phyloP scores from a whole-genome alignment of 2,113 vertebrate species.

The Hepsetus odoe region DNA sequence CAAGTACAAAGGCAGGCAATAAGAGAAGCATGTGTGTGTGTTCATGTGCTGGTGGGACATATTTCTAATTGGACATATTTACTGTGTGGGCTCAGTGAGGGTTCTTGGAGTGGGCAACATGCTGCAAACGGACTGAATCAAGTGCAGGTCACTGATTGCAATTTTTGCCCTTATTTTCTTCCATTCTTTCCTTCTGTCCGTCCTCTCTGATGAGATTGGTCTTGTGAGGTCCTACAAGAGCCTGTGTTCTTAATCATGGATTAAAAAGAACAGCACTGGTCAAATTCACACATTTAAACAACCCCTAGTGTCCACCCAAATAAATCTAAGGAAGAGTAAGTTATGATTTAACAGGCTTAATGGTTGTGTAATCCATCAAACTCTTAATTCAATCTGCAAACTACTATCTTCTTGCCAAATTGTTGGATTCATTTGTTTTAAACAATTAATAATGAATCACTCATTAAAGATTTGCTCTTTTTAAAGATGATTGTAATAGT shows the following conservation, averaged over 20 bases:
- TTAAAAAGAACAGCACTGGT: background rate
- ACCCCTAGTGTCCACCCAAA: background rate
- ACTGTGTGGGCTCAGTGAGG: conserved; percentile 51
- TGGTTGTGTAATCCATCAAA: conserved; percentile 21
- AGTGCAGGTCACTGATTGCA: conserved; percentile 61
- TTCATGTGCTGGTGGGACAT: conserved; percentile 9
- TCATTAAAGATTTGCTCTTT: too few species aligned
- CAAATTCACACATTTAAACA: background rate
- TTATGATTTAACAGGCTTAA: conserved; percentile 28
- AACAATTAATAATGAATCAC: conserved; percentile 20
- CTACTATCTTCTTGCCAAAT: background rate
- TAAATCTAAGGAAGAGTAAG: conserved; percentile 25
- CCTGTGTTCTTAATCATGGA: conserved; percentile 19
- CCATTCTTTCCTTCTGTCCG: conserved; percentile 28
- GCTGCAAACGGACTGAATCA: conserved; percentile 67
- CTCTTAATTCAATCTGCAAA: conserved; percentile 1
- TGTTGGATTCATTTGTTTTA: conserved; percentile 16
- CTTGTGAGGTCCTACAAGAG: conserved; percentile 30
- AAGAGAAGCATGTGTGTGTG: conserved; percentile 43
- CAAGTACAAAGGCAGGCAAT: conserved; percentile 69
- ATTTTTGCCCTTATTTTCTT: conserved; percentile 52
- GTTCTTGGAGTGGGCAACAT: conserved; percentile 53
- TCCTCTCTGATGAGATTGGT: conserved; percentile 33
- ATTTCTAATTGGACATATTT: conserved; percentile 55
- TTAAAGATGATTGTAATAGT: conserved; percentile 61